Evolutionary conservation across 1,140 invertebrate species (phyloP), one percentile per base, ranked within the genome.

Genomic region (Anastatus disparis): DNA sequence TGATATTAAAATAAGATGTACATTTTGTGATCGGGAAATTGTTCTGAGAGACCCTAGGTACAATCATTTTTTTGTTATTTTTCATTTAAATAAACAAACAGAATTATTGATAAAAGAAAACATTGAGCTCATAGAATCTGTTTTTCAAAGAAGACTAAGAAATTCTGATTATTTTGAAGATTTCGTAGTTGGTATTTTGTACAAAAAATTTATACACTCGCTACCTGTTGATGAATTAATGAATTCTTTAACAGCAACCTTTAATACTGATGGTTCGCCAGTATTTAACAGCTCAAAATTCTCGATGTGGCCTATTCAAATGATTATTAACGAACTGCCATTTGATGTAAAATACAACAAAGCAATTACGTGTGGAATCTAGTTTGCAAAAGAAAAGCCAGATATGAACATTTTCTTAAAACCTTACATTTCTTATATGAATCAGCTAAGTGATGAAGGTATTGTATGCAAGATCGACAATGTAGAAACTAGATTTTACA

Each of bases 191-290:
- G 71, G 71, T 2, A 48, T 26, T 31, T 15, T 31, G 3, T 71
- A 67, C 31, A 29, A 69, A 44, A 31, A 67, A 48, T 67, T 71
- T 46, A 38, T 74, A n/a, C 59, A 40, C 9, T 26, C 22, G n/a
- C 42, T 74, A 15, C n/a, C 29, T 24, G 26, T 15, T 26, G 9
- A 52, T 24, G 64, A 71, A 10, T 46, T 24, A 26, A 46, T 48
- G 26, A 53, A 52, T 50, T 74, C 26, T 46, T 38, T 42, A 12
- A 72, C 73, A 2, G 17, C 24, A 17, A 67, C 48, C 22, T 70
- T 74, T n/a, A 74, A 74, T 48, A 59, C 42, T 24, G 72, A 74
- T 53, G n/a, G n/a, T n/a, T n/a, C n/a, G n/a, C n/a, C n/a, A n/a
- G n/a, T n/a, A n/a, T n/a, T n/a, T n/a, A n/a, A 69, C 44, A 71